phyloP scores from a whole-genome alignment of 2,888 invertebrate species.

The Mythimna albipuncta region DNA sequence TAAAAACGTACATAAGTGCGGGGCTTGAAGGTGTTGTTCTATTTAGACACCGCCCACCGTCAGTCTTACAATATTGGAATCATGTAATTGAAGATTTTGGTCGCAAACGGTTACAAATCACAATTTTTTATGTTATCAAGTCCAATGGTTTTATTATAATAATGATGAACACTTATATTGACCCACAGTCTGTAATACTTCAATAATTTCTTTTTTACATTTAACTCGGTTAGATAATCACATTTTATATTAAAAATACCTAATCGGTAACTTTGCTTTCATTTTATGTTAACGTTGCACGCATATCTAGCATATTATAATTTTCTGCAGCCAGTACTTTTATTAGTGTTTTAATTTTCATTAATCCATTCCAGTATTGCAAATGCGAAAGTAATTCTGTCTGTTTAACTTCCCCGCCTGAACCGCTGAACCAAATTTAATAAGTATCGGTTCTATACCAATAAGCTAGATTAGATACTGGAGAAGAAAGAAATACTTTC shows the following conservation, averaged over 20 bases:
- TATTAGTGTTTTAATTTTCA: too few species aligned
- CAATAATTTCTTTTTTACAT: neutral
- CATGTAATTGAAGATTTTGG: constrained; percentile 24
- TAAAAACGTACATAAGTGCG: constrained; percentile 58
- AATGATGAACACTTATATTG: neutral
- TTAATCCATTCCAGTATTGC: neutral
- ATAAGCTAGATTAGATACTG: neutral
- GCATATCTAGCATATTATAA: too few species aligned
- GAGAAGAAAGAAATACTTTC: neutral
- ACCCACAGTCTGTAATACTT: too few species aligned
- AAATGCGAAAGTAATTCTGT: neutral
- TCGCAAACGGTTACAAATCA: neutral
- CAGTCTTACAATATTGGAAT: constrained; percentile 59
- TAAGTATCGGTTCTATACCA: too few species aligned
- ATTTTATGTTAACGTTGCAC: too few species aligned
- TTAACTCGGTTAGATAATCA: neutral
- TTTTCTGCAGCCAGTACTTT: neutral
- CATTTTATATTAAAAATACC: neutral
- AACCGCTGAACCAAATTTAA: neutral
- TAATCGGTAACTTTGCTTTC: too few species aligned
- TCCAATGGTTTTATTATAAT: neutral
- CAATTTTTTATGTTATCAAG: neutral
- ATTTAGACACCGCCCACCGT: constrained; percentile 85
- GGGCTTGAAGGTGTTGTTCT: constrained; percentile 86
- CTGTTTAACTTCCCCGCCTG: neutral